Conservation (phyloP, 92 coral and sea anemone species). For the Phenganax subtilis region DNA sequence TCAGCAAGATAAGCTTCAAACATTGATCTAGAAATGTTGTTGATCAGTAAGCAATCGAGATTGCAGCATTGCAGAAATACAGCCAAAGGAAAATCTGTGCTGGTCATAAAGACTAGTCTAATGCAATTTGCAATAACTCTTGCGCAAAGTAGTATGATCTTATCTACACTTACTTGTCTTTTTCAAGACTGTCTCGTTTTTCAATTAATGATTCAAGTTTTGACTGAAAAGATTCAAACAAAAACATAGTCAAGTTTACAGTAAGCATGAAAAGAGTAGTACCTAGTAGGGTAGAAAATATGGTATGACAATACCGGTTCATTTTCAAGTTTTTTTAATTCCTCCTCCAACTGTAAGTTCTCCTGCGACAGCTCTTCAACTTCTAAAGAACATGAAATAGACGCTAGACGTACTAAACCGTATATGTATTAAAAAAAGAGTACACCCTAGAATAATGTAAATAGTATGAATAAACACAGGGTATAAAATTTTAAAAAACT, state of each 20-base stretch:
- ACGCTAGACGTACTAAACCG: not conserved
- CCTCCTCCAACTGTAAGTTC: conserved; percentile 64
- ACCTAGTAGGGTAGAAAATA: too few species aligned
- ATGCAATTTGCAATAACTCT: too few species aligned
- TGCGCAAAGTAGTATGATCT: too few species aligned
- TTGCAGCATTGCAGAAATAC: too few species aligned
- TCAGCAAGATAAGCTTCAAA: conserved; percentile 72
- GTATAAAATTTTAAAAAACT: not conserved
- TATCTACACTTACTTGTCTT: conserved; percentile 60
- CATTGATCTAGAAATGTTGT: conserved; percentile 53
- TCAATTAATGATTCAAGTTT: conserved; percentile 59
- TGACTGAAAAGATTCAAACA: conserved; percentile 50
- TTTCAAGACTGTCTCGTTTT: conserved; percentile 59
- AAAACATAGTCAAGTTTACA: not conserved
- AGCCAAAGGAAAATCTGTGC: too few species aligned
- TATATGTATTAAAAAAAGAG: too few species aligned
- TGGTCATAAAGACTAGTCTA: too few species aligned
- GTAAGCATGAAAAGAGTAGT: too few species aligned
- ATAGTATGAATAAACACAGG: not conserved
- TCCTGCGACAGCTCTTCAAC: conserved; percentile 68
- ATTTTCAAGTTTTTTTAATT: conserved; percentile 59
- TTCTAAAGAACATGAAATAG: conserved; percentile 42
- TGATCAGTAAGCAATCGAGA: too few species aligned
- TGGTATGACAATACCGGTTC: conserved; percentile 57
- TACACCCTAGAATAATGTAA: not conserved